A percentile compares a stretch with the other conserved stretches of the same genome.
Evolutionary conservation across 2,113 vertebrate genomes (phyloP).

Genomic region (Siniperca chuatsi): DNA sequence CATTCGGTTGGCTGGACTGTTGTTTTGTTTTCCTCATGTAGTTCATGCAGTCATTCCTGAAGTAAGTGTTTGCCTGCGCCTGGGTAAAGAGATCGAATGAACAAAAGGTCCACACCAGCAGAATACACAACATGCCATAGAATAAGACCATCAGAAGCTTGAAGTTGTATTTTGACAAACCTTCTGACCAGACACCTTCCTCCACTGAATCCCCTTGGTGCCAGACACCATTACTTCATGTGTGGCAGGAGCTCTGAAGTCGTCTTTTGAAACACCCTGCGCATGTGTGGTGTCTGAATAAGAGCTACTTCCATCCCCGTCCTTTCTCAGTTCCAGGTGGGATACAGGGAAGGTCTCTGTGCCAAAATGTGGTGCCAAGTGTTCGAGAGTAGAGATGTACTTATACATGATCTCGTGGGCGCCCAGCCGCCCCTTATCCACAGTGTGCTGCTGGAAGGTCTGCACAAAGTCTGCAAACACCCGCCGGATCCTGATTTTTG

Average conservation of each 20-base stretch:
- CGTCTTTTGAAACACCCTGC: constrained; percentile 14
- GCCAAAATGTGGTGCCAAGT: constrained; percentile 86
- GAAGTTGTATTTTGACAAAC: constrained; percentile 23
- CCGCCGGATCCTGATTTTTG: constrained; percentile 85
- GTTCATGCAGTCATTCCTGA: constrained; percentile 56
- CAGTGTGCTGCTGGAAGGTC: constrained; percentile 88
- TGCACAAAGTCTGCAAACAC: constrained; percentile 89
- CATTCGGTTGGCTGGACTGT: background rate
- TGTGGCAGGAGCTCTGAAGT: constrained; percentile 33
- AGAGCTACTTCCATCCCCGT: constrained; percentile 71
- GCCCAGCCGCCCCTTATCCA: constrained; percentile 79
- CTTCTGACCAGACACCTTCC: constrained; percentile 65
- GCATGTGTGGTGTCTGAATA: constrained; percentile 55
- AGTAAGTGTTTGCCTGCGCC: constrained; percentile 73
- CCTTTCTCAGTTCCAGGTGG: constrained; percentile 74
- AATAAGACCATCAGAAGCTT: background rate
- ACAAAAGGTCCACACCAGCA: background rate
- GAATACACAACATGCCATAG: background rate
- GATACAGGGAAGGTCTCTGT: constrained; percentile 80
- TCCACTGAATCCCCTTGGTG: constrained; percentile 89
- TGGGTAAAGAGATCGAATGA: constrained; percentile 29
- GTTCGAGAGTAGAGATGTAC: constrained; percentile 92
- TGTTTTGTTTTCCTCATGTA: constrained; percentile 59
- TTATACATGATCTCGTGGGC: constrained; percentile 90
- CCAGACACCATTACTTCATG: constrained; percentile 88